A percentile compares a stretch with the other conserved stretches of the same genome.
These are phyloP conservation scores for Rhinoraja longicauda DNA, from an alignment of 2,797 vertebrate genomes.

Conservation along the genomic window DNA sequence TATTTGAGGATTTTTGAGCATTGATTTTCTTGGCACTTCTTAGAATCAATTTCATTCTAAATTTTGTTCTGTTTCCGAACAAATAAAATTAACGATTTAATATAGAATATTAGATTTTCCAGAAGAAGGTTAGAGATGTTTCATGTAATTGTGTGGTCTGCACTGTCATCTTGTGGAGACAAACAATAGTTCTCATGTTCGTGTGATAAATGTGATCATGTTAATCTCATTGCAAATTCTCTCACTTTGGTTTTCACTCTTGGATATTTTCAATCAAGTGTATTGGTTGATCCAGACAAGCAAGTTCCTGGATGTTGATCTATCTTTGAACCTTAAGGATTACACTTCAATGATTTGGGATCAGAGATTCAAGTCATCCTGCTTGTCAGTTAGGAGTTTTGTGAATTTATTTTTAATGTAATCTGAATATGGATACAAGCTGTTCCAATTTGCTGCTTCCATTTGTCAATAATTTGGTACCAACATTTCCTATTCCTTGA, in stretches of 20 bases:
- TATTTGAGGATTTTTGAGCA: neutral
- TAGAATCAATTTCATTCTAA: too few relatives aligned
- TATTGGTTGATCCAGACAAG: neutral
- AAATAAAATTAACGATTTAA: neutral
- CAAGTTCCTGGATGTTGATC: neutral
- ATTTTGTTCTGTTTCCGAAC: too few relatives aligned
- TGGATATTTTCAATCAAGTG: neutral
- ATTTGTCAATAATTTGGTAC: neutral
- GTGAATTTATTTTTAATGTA: neutral
- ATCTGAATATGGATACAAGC: neutral
- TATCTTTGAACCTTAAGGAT: neutral
- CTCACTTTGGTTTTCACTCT: neutral
- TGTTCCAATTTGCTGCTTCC: too few relatives aligned
- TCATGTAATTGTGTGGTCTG: too few relatives aligned
- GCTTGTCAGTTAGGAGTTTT: neutral
- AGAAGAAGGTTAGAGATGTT: neutral
- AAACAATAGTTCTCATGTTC: neutral
- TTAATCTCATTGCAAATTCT: neutral
- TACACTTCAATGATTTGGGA: neutral
- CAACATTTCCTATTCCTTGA: neutral
- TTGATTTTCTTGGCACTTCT: too few relatives aligned
- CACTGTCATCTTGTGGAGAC: too few relatives aligned
- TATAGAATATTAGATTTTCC: neutral
- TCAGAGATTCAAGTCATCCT: neutral
- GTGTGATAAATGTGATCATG: neutral